Evolutionary conservation across 2,888 invertebrate species (phyloP), one percentile per base, ranked within the genome.

Genomic region (Barypeithes pellucidus): DNA sequence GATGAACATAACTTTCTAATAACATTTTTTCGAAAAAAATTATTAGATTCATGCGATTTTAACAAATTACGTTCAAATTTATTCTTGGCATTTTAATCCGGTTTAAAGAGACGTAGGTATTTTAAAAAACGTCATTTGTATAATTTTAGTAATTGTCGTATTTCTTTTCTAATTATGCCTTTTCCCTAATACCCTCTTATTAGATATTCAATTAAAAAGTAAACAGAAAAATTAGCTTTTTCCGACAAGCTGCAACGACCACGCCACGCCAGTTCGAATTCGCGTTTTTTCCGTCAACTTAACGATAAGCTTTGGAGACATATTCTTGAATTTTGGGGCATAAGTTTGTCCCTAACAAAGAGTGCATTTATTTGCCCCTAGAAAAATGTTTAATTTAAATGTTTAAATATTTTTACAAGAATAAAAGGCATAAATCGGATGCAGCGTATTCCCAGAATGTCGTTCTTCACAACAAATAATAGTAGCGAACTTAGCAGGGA

Each of bases 201-300:
- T 50, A 63, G 29, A 50, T 29, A 63, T 63, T 63, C 63, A 63
- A 47, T 63, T 63, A 63, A 50, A 50, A 63, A 63, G 12, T 47
- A 63, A 63, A 63, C 29, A 63, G 50, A 57, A 57, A 52, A 57
- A 57, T 57, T 57, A 57, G 54, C 54, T 57, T 57, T 52, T 57
- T 33, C 14, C 3, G 33, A 57, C 54, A 33, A 33, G 54, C 54
- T 57, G 54, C 54, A 57, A 12, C 29, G 52, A 14, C 52, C 52
- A 22, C 50, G 24, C 50, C 5, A 4, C 24, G 33, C 9, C 33
- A 22, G 24, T 57, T 57, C 18, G 33, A 33, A 57, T 57, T 57
- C 54, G 16, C 16, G 29, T 33, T n/a, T 33, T 57, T 57, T 57
- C 33, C 54, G 12, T 33, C 54, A 57, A 57, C 33, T 57, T 57